Evolutionary conservation across 2,797 vertebrate species (phyloP), one percentile per base, ranked within the genome.

Genomic region (Pangasius macronema): DNA sequence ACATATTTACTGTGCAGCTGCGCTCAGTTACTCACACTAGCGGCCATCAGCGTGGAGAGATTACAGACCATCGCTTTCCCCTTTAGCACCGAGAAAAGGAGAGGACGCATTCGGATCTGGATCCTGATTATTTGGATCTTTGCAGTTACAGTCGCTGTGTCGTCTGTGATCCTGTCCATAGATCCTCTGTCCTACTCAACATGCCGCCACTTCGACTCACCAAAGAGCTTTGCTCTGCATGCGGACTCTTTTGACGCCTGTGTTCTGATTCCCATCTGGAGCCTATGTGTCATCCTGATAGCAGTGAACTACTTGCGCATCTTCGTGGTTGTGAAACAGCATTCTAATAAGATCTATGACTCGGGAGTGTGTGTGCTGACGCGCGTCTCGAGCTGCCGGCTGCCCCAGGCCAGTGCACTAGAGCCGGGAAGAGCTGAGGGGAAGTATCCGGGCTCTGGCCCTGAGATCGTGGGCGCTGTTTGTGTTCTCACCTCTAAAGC

Each of bases 11-110:
- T 95, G 83, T 94, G 93, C 90, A 93, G 94, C 91, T 92, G 93
- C 9, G 93, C 93, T 20, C 94, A 96, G 91, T 91, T 95, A 83
- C 91, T 94, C 59, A 94, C 92, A 2, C 91, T 95, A 88, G 93
- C 93, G 87, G 79, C 93, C 89, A 94, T 95, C 87, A 94, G 93
- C 72, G 92, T 93, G 86, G 94, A 95, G 85, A 91, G 93, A 55
- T 94, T 92, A 90, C 93, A 92, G 11, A 92, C 94, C 75, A 91
- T 94, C 63, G 90, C 92, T 0, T 93, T 94, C 55, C 94, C 93
- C 0, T 94, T 94, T 61, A 92, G 91, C 9, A 90, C 89, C 0
- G 89, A 92, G 22, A 87, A 88, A 20, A 91, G 89, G 61, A 94
- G 72, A 30, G 55, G 84, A 0, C 85, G 93, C 70, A 91, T 93